Conservation (phyloP, 2,888 invertebrate genomes). For the Apodemia hepburni region DNA sequence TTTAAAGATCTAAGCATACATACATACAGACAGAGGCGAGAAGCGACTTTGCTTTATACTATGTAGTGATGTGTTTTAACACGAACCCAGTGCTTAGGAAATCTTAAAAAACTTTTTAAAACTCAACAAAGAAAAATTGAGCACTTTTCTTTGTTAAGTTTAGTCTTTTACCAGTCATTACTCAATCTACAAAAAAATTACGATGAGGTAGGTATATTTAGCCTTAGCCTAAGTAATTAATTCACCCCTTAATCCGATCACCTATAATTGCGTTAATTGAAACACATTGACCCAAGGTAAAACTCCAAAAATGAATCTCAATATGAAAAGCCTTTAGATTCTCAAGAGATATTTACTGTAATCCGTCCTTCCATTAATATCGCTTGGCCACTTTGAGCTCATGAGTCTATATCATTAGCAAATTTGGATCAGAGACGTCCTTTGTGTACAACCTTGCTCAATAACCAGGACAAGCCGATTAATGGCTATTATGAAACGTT, state of each 20-base stretch:
- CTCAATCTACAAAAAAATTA: no score
- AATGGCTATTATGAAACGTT: slow-evolving; percentile 14
- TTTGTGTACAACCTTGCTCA: slow-evolving; percentile 17
- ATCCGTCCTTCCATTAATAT: slow-evolving; percentile 5
- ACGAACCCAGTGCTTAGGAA: no score
- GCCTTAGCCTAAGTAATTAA: not conserved
- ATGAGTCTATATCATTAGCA: slow-evolving; percentile 18
- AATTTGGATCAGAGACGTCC: slow-evolving; percentile 22
- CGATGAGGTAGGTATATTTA: no score
- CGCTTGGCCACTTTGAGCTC: slow-evolving; percentile 5
- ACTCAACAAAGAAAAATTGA: no score
- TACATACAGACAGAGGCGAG: no score
- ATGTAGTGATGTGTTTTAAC: no score
- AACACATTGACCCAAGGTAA: not conserved
- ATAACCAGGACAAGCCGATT: slow-evolving; percentile 25
- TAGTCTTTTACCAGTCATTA: no score
- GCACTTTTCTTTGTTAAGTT: no score
- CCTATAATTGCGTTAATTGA: not conserved
- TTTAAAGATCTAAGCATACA: no score
- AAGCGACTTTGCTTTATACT: no score
- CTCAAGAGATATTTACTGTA: slow-evolving; percentile 5
- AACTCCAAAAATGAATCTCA: not conserved
- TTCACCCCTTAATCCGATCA: not conserved
- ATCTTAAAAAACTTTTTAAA: no score
- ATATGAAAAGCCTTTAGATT: slow-evolving; percentile 1